Conservation (phyloP, 2,113 vertebrate genomes). For the Willisornis vidua region DNA sequence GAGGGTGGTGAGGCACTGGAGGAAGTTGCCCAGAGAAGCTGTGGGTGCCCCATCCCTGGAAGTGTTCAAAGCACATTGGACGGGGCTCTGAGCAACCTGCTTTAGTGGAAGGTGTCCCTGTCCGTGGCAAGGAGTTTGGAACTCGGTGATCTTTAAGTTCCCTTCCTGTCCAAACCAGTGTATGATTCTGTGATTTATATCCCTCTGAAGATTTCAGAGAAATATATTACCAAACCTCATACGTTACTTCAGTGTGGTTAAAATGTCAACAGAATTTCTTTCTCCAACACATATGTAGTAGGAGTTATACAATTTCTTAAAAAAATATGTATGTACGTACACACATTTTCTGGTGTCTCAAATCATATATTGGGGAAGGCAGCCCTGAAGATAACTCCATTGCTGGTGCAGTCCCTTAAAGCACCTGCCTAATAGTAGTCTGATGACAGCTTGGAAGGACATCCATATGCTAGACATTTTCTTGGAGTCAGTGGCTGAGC, state of each 20-base stretch:
- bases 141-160: not conserved
- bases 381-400: not conserved
- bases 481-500: not conserved
- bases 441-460: not conserved
- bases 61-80: not conserved
- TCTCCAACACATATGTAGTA: not conserved
- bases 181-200: not conserved
- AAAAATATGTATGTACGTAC: not conserved
- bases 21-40: not conserved
- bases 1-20: not conserved
- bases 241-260: not conserved
- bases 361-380: not conserved
- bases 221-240: not conserved
- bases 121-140: not conserved
- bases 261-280: not conserved
- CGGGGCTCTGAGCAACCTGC: too few species aligned
- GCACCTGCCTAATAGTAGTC: not conserved
- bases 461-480: not conserved
- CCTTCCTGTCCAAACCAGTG: not conserved
- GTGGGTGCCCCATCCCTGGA: rapidly evolving
- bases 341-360: not conserved
- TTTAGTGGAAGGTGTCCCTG: not conserved
- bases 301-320: not conserved
- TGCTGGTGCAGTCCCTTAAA: not conserved
- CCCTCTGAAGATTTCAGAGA: not conserved